Evolutionary conservation across 1,140 invertebrate genomes (phyloP).

Genomic region (Thaumatotibia leucotreta): DNA sequence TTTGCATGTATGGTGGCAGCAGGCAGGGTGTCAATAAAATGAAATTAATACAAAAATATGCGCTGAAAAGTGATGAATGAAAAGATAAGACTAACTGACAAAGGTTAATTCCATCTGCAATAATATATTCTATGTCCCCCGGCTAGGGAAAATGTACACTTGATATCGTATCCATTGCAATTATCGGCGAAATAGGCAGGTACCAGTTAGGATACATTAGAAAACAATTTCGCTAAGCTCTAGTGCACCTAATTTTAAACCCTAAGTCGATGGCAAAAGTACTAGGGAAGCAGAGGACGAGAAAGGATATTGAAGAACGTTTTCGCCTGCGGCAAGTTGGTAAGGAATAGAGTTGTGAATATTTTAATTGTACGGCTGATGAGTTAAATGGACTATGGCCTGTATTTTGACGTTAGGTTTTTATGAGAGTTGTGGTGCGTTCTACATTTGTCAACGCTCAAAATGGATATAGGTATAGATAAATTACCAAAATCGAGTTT

Average conservation of each 20-base stretch:
- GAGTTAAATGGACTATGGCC: not conserved
- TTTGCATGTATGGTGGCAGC: too few relatives aligned
- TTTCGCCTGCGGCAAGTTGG: not conserved
- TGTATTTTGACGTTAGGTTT: not conserved
- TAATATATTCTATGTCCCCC: not conserved
- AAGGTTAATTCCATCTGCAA: not conserved
- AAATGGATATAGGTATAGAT: too few relatives aligned
- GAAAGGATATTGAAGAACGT: not conserved
- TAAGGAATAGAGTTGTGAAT: not conserved
- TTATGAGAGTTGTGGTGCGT: too few relatives aligned
- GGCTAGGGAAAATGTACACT: slow-evolving; percentile 1
- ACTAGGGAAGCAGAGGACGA: not conserved
- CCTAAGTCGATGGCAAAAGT: not conserved
- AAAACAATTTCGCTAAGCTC: not conserved
- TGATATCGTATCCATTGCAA: not conserved
- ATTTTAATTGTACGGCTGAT: not conserved
- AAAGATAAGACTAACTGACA: not conserved
- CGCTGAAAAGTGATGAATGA: not conserved
- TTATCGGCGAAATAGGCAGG: slow-evolving; percentile 7
- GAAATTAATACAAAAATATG: too few relatives aligned
- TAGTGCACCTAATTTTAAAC: not conserved
- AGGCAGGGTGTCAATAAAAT: too few relatives aligned
- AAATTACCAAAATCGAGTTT: too few relatives aligned
- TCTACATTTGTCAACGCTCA: too few relatives aligned
- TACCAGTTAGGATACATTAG: slow-evolving; percentile 6